Evolutionary conservation across 1,140 invertebrate genomes (phyloP), one percentile per base, ranked within the genome.

Genomic region (Sipha flava): DNA sequence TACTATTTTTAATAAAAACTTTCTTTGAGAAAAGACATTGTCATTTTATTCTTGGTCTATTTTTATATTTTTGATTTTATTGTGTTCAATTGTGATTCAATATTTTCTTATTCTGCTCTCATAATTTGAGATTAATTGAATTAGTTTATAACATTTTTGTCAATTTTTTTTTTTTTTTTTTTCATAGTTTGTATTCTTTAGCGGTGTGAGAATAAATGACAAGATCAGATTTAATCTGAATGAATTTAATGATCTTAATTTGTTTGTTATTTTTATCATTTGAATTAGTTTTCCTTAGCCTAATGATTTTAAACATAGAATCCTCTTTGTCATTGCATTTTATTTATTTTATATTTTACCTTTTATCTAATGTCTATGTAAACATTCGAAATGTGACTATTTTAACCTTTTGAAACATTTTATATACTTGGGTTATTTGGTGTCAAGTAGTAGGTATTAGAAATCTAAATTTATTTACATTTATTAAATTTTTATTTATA

Each of bases 11-110:
- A 34, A 75, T 18, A 52, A 54, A 37, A 77, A 77, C 52, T 77
- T 59, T 49, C 23, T 57, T 57, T 31, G 72, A 59, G 5, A 43
- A 26, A 59, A 59, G 31, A 18, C 52, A 77, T 45, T 66, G 34
- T 37, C n/a, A 14, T 66, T 59, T 75, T 57, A 37, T 59, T 59
- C 52, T 77, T 77, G 73, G 73, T 43, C 49, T 43, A 59, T 59
- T 77, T 77, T 77, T 77, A 43, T 77, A 43, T 12, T 59, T 70
- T 77, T 75, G 34, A 77, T 77, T 77, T 77, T 77, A 77, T 43
- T 40, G 23, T 77, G 29, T 57, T 57, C n/a, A n/a, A n/a, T n/a
- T 40, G 34, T 40, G 34, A 75, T 21, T 57, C 73, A 77, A 54
- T 59, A 77, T 43, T 57, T 77, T 57, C 34, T 57, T 26, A 26